Evolutionary conservation across 2,113 vertebrate genomes (phyloP), one percentile per base, ranked within the genome.

Genomic region (Jacana jacana): DNA sequence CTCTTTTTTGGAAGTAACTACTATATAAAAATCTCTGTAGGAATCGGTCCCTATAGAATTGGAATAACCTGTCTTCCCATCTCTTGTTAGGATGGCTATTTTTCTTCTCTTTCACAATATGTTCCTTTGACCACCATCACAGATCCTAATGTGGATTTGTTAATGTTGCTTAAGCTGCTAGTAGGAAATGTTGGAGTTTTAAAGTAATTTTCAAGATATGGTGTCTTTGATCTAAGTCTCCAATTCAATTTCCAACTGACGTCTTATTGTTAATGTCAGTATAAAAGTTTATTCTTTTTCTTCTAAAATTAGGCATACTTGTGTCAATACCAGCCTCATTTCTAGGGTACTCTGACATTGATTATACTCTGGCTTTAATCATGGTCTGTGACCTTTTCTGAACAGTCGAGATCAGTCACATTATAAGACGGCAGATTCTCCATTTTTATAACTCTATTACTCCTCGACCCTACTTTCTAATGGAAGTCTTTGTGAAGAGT

Each of bases 371-470:
- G 42, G 23, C 54, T 88, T 93, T 88, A 86, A 88, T 96, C 60
- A 40, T 28, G 20, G 33, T 90, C 60, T 71, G 39, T 78, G 90
- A 94, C 88, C 91, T 91, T 91, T 95, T 71, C 90, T 88, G 79
- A 94, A 46, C 49, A 79, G 31, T 66, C 37, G 28, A 51, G 65
- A 91, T 66, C 75, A 75, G 66, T 51, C 46, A 63, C 8, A 28
- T 83, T 86, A 49, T 63, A 64, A 81, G 51, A 78, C 71, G 55
- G 30, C 42, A 81, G 16, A 57, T 28, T 91, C 76, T 86, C 68
- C 35, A n/a, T 81, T 95, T 95, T 73, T 93, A 71, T 91, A 91
- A 78, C 55, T 93, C 79, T 81, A 13, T 91, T 91, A 93, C 30
- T 89, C 37, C 72, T 81, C 76, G 55, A n/a, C 48, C 33, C 46